Base-by-base conservation (phyloP, 1,140 invertebrate species). In the Solen grandis region DNA sequence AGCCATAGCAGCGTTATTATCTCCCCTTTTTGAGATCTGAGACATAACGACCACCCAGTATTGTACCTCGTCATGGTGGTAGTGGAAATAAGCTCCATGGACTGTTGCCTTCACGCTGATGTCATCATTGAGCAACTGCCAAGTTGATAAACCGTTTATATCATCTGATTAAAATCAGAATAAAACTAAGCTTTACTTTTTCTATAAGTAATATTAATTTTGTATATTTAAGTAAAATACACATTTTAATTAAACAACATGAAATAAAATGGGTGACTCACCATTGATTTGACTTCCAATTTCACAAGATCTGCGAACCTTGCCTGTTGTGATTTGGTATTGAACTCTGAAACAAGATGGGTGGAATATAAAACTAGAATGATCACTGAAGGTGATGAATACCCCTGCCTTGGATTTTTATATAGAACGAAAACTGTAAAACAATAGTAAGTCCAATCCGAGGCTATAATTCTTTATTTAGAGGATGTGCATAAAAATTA, bases 61-160 rank as follows among this genome's bases (percentile, higher is more conserved):
- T 65, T 89, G 88, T 19, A 90, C 83, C 66, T 91, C 90, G 29
- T 91, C 90, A 65, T 90, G 89, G 69, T 91, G 90, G 38, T 91
- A 91, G 55, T 89, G 85, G 50, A 91, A 88, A 65, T 87, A 90
- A 0, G 79, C 88, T 38, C 84, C 83, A 66, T 83, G 82, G 10
- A 89, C 54, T 14, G n/a, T 19, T 25, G 19, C 50, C 36, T 66
- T 57, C 57, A 77, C 22, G 5, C 22, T 46, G 16, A 82, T 25
- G 35, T 76, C 52, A 54, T 72, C 78, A 31, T 5, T 63, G 5
- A 22, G 73, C 19, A 81, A 52, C 75, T 66, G 55, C 33, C 4
- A 52, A 35, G 31, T 27, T 2, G n/a, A 36, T 33, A 31, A 22
- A 4, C 60, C n/a, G n/a, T n/a, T n/a, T n/a, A n/a, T n/a, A n/a